phyloP scores from a whole-genome alignment of 2,888 invertebrate genomes.

The Sceliomorpha sp. region DNA sequence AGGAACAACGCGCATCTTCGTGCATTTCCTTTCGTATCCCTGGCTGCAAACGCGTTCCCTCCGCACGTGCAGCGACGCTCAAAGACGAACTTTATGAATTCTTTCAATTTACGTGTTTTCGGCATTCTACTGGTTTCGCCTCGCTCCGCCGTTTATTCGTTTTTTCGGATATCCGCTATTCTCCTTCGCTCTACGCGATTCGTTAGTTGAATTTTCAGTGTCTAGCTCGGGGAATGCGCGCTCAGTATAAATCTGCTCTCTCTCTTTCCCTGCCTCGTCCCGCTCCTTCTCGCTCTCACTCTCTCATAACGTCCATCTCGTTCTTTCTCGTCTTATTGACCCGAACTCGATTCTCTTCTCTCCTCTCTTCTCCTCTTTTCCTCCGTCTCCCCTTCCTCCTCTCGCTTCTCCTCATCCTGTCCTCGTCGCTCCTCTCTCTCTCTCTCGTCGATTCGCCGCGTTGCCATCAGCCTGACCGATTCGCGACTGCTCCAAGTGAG shows the following conservation, averaged over 20 bases:
- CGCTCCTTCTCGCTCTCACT: slow-evolving; percentile 71
- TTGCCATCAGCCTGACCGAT: slow-evolving; percentile 25
- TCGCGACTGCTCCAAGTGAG: slow-evolving; percentile 26
- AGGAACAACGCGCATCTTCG: too few relatives aligned
- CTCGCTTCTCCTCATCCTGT: slow-evolving; percentile 60
- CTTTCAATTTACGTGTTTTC: slow-evolving; percentile 35
- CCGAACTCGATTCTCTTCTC: slow-evolving; percentile 79
- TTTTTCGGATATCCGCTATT: slow-evolving; percentile 51
- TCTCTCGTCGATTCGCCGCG: slow-evolving; percentile 66
- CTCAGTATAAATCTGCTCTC: slow-evolving; percentile 58
- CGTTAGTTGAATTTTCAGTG: slow-evolving; percentile 73
- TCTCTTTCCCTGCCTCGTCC: slow-evolving; percentile 52
- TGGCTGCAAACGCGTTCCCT: slow-evolving; percentile 6
- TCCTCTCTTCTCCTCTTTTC: slow-evolving; percentile 63
- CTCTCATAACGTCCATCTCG: slow-evolving; percentile 61
- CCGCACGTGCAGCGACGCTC: too few relatives aligned
- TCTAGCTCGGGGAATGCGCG: slow-evolving; percentile 79
- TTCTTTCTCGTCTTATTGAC: slow-evolving; percentile 79
- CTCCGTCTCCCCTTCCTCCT: slow-evolving; percentile 56
- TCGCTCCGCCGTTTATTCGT: slow-evolving; percentile 38
- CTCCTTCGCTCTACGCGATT: slow-evolving; percentile 63
- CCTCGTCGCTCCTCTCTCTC: slow-evolving; percentile 54
- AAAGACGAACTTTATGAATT: too few relatives aligned
- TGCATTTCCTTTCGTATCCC: slow-evolving; percentile 5
- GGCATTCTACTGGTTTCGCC: slow-evolving; percentile 32